Evolutionary conservation across 2,113 vertebrate genomes (phyloP).

Genomic region (Pristiophorus japonicus): DNA sequence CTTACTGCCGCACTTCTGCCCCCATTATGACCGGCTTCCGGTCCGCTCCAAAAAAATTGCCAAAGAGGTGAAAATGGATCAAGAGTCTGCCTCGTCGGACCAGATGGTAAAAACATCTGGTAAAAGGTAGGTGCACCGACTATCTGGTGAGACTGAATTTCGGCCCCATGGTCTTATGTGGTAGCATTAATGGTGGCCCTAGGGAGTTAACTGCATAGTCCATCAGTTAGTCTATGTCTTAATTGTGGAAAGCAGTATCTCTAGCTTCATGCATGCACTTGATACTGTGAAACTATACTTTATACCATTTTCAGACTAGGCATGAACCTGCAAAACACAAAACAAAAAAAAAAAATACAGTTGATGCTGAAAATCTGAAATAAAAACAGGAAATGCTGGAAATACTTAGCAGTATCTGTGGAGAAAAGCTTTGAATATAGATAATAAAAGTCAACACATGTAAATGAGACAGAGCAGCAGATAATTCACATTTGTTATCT

Average conservation of each 20-base stretch:
- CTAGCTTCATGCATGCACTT: background rate
- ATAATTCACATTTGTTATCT: background rate
- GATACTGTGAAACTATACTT: background rate
- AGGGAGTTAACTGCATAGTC: background rate
- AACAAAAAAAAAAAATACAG: background rate
- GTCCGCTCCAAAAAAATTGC: too few species aligned
- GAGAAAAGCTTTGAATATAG: background rate
- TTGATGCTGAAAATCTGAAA: background rate
- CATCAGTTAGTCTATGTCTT: background rate
- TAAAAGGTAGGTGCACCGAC: too few species aligned
- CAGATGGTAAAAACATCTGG: too few species aligned
- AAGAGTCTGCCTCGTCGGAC: too few species aligned
- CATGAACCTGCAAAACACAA: background rate
- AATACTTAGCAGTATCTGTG: background rate
- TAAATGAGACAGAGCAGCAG: background rate
- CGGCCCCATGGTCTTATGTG: background rate
- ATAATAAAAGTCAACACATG: background rate
- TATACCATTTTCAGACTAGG: background rate
- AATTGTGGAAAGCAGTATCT: background rate
- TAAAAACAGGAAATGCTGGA: background rate
- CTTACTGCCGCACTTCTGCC: too few species aligned
- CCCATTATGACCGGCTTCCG: too few species aligned
- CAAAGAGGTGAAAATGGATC: too few species aligned
- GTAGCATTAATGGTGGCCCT: background rate
- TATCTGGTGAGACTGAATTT: too few species aligned